phyloP scores from a whole-genome alignment of 1,140 invertebrate species.

The Physella acuta region DNA sequence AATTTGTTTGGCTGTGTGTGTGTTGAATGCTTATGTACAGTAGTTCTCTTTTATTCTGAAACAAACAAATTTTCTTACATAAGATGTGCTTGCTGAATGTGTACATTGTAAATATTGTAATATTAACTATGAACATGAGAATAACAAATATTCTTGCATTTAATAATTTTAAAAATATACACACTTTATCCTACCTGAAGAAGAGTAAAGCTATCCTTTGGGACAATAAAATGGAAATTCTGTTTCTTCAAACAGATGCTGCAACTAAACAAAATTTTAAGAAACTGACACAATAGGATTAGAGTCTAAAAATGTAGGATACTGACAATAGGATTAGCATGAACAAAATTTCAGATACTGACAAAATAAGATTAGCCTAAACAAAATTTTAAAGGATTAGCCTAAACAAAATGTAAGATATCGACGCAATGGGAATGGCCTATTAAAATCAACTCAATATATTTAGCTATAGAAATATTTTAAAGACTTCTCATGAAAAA shows the following conservation, averaged over 20 bases:
- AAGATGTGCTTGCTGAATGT: not conserved
- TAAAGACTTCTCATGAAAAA: no score
- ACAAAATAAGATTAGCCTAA: no score
- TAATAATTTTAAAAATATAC: not conserved
- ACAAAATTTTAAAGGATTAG: no score
- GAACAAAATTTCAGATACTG: no score
- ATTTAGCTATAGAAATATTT: no score
- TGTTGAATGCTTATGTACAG: not conserved
- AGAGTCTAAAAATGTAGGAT: no score
- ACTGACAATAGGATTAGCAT: no score
- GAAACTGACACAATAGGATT: no score
- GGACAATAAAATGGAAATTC: conserved; percentile 63
- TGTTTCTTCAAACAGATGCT: conserved; percentile 64
- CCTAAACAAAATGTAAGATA: no score
- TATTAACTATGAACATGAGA: not conserved
- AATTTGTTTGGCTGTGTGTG: not conserved
- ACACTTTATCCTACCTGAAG: conserved; percentile 44
- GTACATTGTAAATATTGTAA: not conserved
- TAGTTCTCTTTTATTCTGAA: not conserved
- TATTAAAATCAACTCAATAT: no score
- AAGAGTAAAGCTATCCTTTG: conserved; percentile 59
- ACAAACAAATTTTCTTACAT: not conserved
- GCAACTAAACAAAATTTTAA: conserved; percentile 55
- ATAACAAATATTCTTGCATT: not conserved
- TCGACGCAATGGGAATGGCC: no score